A percentile compares a stretch with the other conserved stretches of the same genome.
phyloP scores from a whole-genome alignment of 2,888 invertebrate species.

The Amblyteles armatorius region DNA sequence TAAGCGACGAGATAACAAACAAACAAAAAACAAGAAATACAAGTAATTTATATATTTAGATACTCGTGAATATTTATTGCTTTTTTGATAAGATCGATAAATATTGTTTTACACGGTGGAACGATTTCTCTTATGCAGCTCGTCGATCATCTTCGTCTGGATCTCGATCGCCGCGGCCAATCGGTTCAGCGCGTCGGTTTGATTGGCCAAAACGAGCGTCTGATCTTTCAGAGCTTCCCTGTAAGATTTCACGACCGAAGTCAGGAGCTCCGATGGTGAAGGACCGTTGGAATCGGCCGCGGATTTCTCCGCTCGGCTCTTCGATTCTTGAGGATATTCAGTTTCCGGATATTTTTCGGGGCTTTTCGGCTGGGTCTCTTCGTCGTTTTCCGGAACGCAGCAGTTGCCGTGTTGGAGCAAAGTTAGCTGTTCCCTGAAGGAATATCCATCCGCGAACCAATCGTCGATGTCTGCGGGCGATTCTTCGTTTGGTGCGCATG shows the following conservation, averaged over 20 bases:
- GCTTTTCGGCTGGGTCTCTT: not conserved
- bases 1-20: constrained; percentile 48
- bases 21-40: constrained; percentile 56
- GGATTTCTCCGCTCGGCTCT: constrained; percentile 7
- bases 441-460: constrained; percentile 20
- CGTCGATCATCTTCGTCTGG: constrained; percentile 57
- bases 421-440: constrained; percentile 1
- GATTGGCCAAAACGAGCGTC: constrained; percentile 34
- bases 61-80: constrained; percentile 15
- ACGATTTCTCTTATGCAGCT: constrained; percentile 24
- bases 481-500: not conserved
- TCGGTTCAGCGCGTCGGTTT: constrained; percentile 58
- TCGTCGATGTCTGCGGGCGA: constrained; percentile 4
- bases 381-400: not conserved
- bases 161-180: constrained; percentile 56
- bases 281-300: constrained; percentile 23
- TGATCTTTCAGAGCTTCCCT: constrained; percentile 57
- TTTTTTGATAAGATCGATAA: not conserved
- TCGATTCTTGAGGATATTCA: not conserved
- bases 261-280: constrained; percentile 32
- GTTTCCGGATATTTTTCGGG: not conserved
- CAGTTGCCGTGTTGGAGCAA: not conserved
- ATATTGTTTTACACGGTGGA: not conserved
- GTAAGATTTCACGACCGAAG: constrained; percentile 53
- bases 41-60: constrained; percentile 63